These are phyloP conservation scores for Anastatus disparis DNA, from an alignment of 1,140 invertebrate genomes.

Conservation along the genomic window DNA sequence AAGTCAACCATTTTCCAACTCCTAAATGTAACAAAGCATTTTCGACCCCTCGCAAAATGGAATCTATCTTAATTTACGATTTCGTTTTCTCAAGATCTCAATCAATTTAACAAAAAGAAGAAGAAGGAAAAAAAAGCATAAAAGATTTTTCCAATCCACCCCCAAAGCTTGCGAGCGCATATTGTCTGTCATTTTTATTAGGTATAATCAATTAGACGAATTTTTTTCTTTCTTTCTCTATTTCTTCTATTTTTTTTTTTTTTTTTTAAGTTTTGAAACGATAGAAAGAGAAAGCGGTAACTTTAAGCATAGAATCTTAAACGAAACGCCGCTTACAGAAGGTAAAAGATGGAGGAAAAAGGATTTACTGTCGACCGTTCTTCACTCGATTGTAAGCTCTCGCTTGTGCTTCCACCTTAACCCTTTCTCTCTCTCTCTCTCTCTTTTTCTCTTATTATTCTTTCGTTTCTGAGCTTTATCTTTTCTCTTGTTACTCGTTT, in stretches of 20 bases:
- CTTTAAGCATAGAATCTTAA: too few species aligned
- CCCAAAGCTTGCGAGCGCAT: not conserved
- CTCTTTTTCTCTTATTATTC: not conserved
- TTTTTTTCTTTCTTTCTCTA: too few species aligned
- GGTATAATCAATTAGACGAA: constrained; percentile 21
- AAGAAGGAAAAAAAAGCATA: too few species aligned
- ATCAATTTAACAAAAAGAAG: constrained; percentile 21
- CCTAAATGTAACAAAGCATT: too few species aligned
- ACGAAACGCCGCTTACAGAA: not conserved
- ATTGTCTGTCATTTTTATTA: constrained; percentile 21
- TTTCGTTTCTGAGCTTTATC: not conserved
- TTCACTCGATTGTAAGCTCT: constrained; percentile 18
- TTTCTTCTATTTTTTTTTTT: too few species aligned
- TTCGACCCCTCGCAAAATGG: too few species aligned
- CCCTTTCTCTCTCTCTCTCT: not conserved
- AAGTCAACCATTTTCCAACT: too few species aligned
- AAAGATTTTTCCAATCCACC: constrained; percentile 6
- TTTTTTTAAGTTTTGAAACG: too few species aligned
- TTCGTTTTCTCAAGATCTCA: not conserved
- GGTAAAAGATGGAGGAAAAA: constrained; percentile 5
- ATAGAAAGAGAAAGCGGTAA: too few species aligned
- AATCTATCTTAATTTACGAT: constrained; percentile 31
- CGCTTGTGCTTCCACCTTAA: not conserved
- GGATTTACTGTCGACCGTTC: constrained; percentile 39
- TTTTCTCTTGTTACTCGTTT: not conserved